A percentile compares a stretch with the other conserved stretches of the same genome.
Evolutionary conservation across 2,797 vertebrate species (phyloP).

Genomic region (Poliocrania exsul): DNA sequence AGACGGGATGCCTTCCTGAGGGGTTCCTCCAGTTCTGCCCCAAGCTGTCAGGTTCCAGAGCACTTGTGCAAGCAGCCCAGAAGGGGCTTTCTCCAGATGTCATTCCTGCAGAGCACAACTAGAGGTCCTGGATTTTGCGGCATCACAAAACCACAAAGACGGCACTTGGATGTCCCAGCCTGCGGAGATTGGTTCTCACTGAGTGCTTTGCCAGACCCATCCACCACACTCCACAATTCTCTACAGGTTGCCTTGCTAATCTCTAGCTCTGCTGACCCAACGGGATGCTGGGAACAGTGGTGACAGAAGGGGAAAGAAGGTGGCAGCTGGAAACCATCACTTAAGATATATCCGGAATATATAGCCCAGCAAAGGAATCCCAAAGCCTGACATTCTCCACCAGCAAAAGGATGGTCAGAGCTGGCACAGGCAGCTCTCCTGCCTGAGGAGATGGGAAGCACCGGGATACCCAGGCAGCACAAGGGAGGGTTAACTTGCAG

Average conservation of each 20-base stretch:
- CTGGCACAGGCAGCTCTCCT: background rate
- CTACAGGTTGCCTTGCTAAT: background rate
- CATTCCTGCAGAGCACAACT: background rate
- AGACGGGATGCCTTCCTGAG: background rate
- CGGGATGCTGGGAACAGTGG: accelerated
- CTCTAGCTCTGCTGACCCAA: background rate
- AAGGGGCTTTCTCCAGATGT: background rate
- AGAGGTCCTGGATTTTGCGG: background rate
- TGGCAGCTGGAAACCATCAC: background rate
- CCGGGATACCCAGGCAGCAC: background rate
- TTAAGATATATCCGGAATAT: background rate
- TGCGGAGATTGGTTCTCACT: background rate
- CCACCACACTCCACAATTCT: background rate
- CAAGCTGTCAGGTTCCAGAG: background rate
- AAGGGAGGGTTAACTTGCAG: conserved; percentile 65
- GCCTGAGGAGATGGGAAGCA: background rate
- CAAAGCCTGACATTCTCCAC: background rate
- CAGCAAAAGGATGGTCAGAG: background rate
- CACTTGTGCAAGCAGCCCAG: background rate
- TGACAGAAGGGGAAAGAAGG: background rate
- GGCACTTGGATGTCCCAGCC: background rate
- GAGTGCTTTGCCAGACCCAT: background rate
- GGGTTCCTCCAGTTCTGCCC: background rate
- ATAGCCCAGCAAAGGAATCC: background rate
- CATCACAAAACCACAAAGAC: background rate